Percentiles rank a stretch among this genome's conserved stretches.
These are phyloP conservation scores for silkworm (Bombyx mori) DNA, from an alignment of 1,140 invertebrate genomes.

Conservation along the genomic window DNA sequence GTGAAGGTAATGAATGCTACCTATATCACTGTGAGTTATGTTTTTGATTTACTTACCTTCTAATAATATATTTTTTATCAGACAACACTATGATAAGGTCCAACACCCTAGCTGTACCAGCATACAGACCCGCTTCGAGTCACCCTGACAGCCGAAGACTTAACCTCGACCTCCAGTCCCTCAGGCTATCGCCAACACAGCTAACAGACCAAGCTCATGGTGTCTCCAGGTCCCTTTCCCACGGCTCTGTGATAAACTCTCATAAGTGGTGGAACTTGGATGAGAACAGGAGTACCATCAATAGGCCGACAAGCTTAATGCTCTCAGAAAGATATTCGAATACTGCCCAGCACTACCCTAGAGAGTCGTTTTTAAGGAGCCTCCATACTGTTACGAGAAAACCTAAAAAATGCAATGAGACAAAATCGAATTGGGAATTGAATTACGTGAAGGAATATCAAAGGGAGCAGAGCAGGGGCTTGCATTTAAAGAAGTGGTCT, in stretches of 20 bases:
- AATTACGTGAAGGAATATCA: conserved; percentile 65
- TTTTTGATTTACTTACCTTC: no score
- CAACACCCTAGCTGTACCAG: conserved; percentile 73
- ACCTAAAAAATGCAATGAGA: conserved; percentile 55
- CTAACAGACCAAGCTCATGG: conserved; percentile 55
- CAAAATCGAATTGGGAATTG: conserved; percentile 64
- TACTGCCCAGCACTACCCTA: conserved; percentile 36
- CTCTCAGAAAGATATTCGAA: conserved; percentile 56
- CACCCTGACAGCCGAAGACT: conserved; percentile 45
- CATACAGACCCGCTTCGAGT: conserved; percentile 55
- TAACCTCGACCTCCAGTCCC: conserved; percentile 51
- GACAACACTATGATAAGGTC: conserved; percentile 69
- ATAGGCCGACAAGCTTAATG: conserved; percentile 56
- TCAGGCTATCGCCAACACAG: conserved; percentile 54
- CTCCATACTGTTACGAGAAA: conserved; percentile 58
- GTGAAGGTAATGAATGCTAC: conserved; percentile 30
- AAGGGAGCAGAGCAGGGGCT: conserved; percentile 50
- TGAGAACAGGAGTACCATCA: conserved; percentile 46
- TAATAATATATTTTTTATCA: conserved; percentile 23
- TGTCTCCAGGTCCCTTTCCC: conserved; percentile 62
- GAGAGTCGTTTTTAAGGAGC: conserved; percentile 57
- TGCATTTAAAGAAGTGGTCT: conserved; percentile 74
- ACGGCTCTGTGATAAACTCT: conserved; percentile 63
- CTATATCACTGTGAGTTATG: background rate
- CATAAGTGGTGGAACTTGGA: conserved; percentile 56